Conservation (phyloP, 1,140 invertebrate genomes). For the Tetragonula clypearis region DNA sequence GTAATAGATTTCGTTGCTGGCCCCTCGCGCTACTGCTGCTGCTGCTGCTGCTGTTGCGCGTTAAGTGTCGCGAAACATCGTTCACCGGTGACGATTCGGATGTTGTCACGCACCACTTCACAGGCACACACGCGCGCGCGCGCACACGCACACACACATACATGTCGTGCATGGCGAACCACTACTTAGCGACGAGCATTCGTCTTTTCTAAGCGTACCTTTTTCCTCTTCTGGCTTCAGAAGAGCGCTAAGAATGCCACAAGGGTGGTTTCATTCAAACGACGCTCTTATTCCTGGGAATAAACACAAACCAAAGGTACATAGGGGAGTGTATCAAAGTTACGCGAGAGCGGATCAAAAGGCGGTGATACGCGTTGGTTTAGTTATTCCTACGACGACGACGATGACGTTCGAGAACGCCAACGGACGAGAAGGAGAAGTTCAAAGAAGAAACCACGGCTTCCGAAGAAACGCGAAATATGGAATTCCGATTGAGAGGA, state of each 20-base stretch:
- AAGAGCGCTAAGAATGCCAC: conserved; percentile 8
- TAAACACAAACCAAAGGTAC: conserved; percentile 6
- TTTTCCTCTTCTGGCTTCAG: conserved; percentile 14
- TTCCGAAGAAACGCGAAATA: conserved; percentile 44
- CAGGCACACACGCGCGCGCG: background rate
- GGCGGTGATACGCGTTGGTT: background rate
- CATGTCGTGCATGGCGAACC: background rate
- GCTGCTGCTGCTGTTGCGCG: background rate
- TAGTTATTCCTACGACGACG: background rate
- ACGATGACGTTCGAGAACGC: no score
- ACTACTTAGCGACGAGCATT: conserved; percentile 1
- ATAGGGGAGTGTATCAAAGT: conserved; percentile 24
- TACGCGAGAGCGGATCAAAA: conserved; percentile 32
- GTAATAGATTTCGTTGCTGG: conserved; percentile 52
- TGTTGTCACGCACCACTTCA: background rate
- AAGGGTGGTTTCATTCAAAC: background rate
- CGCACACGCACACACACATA: no score
- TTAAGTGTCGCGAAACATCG: conserved; percentile 9
- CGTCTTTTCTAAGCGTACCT: conserved; percentile 14
- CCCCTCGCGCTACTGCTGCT: background rate
- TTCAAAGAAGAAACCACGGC: conserved; percentile 32
- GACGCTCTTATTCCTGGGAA: conserved; percentile 21
- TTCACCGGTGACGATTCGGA: conserved; percentile 17
- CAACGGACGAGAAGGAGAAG: background rate
- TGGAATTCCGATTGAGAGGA: conserved; percentile 46